A percentile compares a stretch with the other conserved stretches of the same genome.
Evolutionary conservation across 2,113 vertebrate genomes (phyloP).

Genomic region (Sebastes fasciatus): DNA sequence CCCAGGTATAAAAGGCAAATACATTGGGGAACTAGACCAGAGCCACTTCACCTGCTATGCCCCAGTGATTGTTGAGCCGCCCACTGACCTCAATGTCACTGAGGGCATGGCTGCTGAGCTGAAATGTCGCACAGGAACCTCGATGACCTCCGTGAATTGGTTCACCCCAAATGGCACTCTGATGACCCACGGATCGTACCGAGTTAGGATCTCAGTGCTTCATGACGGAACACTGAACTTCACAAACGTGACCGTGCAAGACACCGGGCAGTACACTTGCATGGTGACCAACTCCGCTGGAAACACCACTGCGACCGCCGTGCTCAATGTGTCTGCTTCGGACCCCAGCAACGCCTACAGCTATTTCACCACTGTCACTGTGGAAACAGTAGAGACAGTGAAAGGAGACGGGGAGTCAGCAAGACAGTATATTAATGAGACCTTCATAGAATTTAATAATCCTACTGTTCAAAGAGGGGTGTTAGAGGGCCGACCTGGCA

Average conservation of each 20-base stretch:
- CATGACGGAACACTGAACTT: constrained; percentile 97
- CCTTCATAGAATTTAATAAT: constrained; percentile 85
- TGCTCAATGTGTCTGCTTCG: constrained; percentile 92
- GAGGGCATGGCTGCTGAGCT: constrained; percentile 98
- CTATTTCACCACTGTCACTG: constrained; percentile 96
- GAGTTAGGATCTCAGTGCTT: constrained; percentile 94
- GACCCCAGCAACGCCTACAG: constrained; percentile 88
- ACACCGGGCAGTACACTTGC: constrained; percentile 97
- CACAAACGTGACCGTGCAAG: constrained; percentile 98
- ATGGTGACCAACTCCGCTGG: constrained; percentile 98
- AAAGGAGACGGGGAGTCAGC: constrained; percentile 80
- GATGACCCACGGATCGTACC: constrained; percentile 98
- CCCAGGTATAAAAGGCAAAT: constrained; percentile 90
- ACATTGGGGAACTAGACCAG: constrained; percentile 95
- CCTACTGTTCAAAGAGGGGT: constrained; percentile 83
- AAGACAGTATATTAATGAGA: constrained; percentile 85
- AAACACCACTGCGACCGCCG: constrained; percentile 95
- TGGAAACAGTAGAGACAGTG: constrained; percentile 90
- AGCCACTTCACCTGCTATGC: constrained; percentile 97
- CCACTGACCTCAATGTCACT: constrained; percentile 96
- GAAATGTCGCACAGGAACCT: constrained; percentile 95
- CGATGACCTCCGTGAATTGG: constrained; percentile 98
- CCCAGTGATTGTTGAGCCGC: constrained; percentile 96
- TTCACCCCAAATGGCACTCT: constrained; percentile 96
- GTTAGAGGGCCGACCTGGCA: constrained; percentile 73